Percentiles rank a stretch among this genome's conserved stretches.
phyloP scores from a whole-genome alignment of 2,888 invertebrate genomes.

The Gasteruption jaculator region DNA sequence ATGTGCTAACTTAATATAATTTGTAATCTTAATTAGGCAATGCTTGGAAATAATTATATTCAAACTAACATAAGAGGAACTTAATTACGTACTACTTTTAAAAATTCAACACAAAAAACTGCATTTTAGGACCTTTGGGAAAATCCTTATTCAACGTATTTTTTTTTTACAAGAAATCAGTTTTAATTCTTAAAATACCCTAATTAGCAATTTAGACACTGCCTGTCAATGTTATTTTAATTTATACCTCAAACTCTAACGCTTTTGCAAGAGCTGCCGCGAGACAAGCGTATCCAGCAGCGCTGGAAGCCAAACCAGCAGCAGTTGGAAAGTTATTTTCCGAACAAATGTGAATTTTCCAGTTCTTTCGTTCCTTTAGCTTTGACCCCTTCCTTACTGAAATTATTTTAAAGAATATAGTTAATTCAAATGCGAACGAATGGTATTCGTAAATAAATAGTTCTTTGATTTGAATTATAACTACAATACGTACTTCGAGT shows the following conservation, averaged over 20 bases:
- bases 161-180: too few species aligned
- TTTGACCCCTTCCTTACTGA: slow-evolving; percentile 55
- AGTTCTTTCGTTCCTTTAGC: slow-evolving; percentile 55
- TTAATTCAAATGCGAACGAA: too few species aligned
- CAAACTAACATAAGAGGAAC: too few species aligned
- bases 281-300: slow-evolving; percentile 95
- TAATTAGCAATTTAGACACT: too few species aligned
- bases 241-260: slow-evolving; percentile 64
- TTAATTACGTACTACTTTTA: too few species aligned
- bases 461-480: slow-evolving; percentile 2
- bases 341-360: slow-evolving; percentile 80
- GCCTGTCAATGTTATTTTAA: slow-evolving; percentile 3
- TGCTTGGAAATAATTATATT: too few species aligned
- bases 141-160: too few species aligned
- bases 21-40: too few species aligned
- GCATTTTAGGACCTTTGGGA: too few species aligned
- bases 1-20: slow-evolving; percentile 6
- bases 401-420: slow-evolving; percentile 18
- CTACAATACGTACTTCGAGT: slow-evolving; percentile 58
- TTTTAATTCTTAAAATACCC: too few species aligned
- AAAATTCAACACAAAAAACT: too few species aligned
- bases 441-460: too few species aligned
- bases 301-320: slow-evolving; percentile 96
- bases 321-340: slow-evolving; percentile 98
- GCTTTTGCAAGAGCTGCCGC: slow-evolving; percentile 65